phyloP scores from a whole-genome alignment of 1,140 invertebrate genomes.

The Drosophila littoralis region DNA sequence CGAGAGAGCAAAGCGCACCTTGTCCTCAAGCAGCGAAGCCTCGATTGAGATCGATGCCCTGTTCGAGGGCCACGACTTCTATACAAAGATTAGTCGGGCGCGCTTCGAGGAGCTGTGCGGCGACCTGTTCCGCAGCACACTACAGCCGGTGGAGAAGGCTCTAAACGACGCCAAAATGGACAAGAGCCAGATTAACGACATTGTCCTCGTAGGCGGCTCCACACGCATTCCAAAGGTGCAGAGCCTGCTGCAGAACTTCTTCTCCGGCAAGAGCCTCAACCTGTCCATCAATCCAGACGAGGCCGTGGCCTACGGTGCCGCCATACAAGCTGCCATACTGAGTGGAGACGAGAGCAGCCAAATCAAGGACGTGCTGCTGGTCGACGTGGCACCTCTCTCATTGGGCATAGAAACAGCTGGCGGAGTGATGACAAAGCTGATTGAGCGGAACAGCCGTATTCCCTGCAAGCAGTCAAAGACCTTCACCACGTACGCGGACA shows the following conservation, averaged over 20 bases:
- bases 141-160: conserved; percentile 89
- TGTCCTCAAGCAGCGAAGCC: conserved; percentile 88
- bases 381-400: conserved; percentile 86
- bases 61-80: conserved; percentile 92
- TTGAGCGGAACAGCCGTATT: conserved; percentile 87
- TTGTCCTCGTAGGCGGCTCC: conserved; percentile 88
- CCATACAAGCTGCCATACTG: conserved; percentile 91
- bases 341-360: conserved; percentile 89
- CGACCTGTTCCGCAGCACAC: conserved; percentile 90
- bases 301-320: conserved; percentile 89
- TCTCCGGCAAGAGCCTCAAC: conserved; percentile 87
- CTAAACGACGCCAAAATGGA: conserved; percentile 91
- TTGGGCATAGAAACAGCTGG: conserved; percentile 87
- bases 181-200: conserved; percentile 88
- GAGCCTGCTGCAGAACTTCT: conserved; percentile 87
- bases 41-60: conserved; percentile 90
- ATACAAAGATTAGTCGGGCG: conserved; percentile 92
- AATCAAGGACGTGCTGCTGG: conserved; percentile 88
- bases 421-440: conserved; percentile 88
- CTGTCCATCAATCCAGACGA: conserved; percentile 92
- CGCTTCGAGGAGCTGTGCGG: conserved; percentile 93
- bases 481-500: conserved; percentile 89
- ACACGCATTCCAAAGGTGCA: conserved; percentile 88
- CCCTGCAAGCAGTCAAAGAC: conserved; percentile 88
- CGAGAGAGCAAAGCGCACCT: conserved; percentile 88